These are phyloP conservation scores for Drepana arcuata DNA, from an alignment of 1,140 invertebrate species.

Conservation along the genomic window DNA sequence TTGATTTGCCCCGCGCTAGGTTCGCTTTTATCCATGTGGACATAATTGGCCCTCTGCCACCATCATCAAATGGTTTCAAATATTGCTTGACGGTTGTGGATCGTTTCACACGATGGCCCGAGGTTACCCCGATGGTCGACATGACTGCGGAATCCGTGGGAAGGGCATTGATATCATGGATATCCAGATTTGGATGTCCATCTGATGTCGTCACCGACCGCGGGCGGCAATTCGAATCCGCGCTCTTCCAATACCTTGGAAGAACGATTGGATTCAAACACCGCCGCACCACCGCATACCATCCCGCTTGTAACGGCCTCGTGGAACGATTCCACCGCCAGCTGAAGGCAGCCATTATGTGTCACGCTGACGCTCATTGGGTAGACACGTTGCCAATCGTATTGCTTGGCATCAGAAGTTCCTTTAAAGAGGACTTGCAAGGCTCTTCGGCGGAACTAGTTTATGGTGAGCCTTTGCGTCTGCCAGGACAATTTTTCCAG, in stretches of 20 bases:
- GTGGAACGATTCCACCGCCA: conserved; percentile 45
- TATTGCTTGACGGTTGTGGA: conserved; percentile 34
- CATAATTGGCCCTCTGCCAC: conserved; percentile 35
- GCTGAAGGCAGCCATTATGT: conserved; percentile 45
- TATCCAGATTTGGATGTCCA: conserved; percentile 43
- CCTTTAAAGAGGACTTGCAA: conserved; percentile 19
- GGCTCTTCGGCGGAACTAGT: conserved; percentile 25
- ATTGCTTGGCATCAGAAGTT: conserved; percentile 13
- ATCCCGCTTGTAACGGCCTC: conserved; percentile 46
- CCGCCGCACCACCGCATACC: conserved; percentile 46
- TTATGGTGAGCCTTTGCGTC: conserved; percentile 18
- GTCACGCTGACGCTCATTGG: conserved; percentile 8
- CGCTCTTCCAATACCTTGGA: conserved; percentile 10
- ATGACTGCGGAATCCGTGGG: conserved; percentile 38
- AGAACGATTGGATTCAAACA: conserved; percentile 4
- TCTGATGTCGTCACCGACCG: conserved; percentile 36
- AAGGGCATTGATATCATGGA: conserved; percentile 35
- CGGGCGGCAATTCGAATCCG: conserved; percentile 34
- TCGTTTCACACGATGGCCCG: conserved; percentile 35
- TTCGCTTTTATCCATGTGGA: conserved; percentile 34
- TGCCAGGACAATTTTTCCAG: conserved; percentile 26
- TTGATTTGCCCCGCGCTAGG: conserved; percentile 11
- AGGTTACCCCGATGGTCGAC: conserved; percentile 28
- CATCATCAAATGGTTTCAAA: conserved; percentile 12
- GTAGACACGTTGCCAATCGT: conserved; percentile 12